These are phyloP conservation scores for Cyprinodon tularosa DNA, from an alignment of 2,113 vertebrate species.

Conservation along the genomic window DNA sequence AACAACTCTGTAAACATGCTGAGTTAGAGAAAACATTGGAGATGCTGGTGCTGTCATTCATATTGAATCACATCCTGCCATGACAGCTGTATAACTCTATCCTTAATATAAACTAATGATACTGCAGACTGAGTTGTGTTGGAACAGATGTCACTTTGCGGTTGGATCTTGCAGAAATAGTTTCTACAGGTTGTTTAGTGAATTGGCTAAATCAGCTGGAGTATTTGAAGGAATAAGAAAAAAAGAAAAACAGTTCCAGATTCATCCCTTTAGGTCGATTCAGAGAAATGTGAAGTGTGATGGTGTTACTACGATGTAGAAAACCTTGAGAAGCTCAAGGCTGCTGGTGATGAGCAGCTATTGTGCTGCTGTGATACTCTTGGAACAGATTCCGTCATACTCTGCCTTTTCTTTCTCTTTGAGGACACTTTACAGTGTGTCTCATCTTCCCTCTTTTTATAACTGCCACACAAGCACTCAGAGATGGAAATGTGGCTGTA, in stretches of 20 bases:
- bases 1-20: background rate
- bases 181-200: slow-evolving; percentile 25
- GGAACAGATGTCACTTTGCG: background rate
- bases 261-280: slow-evolving; percentile 41
- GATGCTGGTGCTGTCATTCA: background rate
- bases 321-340: slow-evolving; percentile 63
- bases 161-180: background rate
- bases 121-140: background rate
- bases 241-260: slow-evolving; percentile 22
- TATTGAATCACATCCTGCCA: background rate
- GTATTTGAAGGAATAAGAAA: slow-evolving; percentile 32
- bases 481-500: slow-evolving; percentile 8
- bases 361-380: slow-evolving; percentile 40
- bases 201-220: slow-evolving; percentile 37
- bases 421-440: slow-evolving; percentile 49
- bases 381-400: slow-evolving; percentile 54
- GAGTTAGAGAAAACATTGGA: background rate
- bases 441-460: slow-evolving; percentile 55
- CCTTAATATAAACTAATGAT: background rate
- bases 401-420: slow-evolving; percentile 34
- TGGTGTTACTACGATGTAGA: slow-evolving; percentile 31
- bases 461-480: slow-evolving; percentile 37
- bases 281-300: slow-evolving; percentile 21
- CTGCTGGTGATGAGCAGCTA: slow-evolving; percentile 49
- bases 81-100: background rate